Conservation (phyloP, 2,888 invertebrate genomes). For the Harpalus rubripes region DNA sequence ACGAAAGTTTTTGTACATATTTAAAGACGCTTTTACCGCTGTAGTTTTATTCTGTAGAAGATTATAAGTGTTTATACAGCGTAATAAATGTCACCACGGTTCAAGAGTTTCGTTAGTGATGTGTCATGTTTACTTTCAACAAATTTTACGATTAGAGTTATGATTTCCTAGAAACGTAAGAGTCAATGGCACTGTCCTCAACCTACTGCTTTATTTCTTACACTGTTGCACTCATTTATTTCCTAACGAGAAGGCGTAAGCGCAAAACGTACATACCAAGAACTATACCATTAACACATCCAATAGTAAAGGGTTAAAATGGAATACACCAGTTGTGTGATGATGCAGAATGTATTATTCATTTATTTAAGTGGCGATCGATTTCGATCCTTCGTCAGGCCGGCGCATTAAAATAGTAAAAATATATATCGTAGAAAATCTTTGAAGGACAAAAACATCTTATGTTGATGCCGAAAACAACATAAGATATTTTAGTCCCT, state of each 20-base stretch:
- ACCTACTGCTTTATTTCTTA: constrained; percentile 40
- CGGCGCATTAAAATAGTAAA: too few relatives aligned
- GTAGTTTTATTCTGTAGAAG: constrained; percentile 37
- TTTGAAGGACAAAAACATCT: too few relatives aligned
- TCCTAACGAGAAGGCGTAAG: background rate
- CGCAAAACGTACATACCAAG: background rate
- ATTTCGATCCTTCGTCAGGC: too few relatives aligned
- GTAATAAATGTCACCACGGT: constrained; percentile 43
- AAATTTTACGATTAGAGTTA: constrained; percentile 59
- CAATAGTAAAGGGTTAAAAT: too few relatives aligned
- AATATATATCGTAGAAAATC: too few relatives aligned
- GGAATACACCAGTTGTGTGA: too few relatives aligned
- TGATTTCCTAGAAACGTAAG: constrained; percentile 56
- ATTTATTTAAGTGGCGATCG: too few relatives aligned
- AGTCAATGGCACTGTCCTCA: constrained; percentile 42
- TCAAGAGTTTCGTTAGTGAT: constrained; percentile 55
- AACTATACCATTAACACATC: background rate
- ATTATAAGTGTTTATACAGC: constrained; percentile 48
- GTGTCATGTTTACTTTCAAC: constrained; percentile 54
- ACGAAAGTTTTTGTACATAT: background rate
- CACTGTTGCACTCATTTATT: constrained; percentile 46
- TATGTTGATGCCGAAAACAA: too few relatives aligned
- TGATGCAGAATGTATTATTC: too few relatives aligned
- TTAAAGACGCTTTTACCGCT: constrained; percentile 10
- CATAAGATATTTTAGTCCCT: too few relatives aligned